Evolutionary conservation across 2,888 invertebrate species (phyloP).

Genomic region (Pollenia amentaria): DNA sequence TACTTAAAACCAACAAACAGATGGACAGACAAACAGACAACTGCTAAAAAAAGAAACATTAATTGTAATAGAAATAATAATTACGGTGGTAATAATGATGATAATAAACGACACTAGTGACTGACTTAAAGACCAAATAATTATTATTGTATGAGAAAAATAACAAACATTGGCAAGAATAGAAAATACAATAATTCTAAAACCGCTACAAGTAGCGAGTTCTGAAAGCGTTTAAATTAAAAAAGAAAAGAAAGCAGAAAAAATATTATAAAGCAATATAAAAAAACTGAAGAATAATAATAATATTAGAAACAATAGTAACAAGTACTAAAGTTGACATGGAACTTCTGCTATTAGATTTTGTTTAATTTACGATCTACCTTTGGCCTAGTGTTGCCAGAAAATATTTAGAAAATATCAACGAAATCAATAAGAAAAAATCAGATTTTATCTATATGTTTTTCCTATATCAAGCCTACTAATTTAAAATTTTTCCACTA

Average conservation of each 20-base stretch:
- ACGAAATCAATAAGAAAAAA: too few species aligned
- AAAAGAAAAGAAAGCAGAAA: not conserved
- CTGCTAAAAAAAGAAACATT: slow-evolving; percentile 26
- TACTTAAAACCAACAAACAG: not conserved
- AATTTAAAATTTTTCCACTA: too few species aligned
- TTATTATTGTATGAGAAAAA: slow-evolving; percentile 16
- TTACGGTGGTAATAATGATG: slow-evolving; percentile 53
- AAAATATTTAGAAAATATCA: too few species aligned
- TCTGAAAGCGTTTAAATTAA: slow-evolving; percentile 12
- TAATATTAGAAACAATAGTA: slow-evolving; percentile 7
- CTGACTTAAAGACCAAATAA: slow-evolving; percentile 62
- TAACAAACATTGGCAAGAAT: slow-evolving; percentile 1
- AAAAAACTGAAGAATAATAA: slow-evolving; percentile 12
- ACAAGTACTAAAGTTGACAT: not conserved
- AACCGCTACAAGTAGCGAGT: slow-evolving; percentile 53
- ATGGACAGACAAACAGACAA: not conserved
- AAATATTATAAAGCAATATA: not conserved
- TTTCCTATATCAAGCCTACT: too few species aligned
- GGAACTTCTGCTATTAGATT: too few species aligned
- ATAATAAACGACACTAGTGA: slow-evolving; percentile 64
- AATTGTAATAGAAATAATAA: slow-evolving; percentile 41
- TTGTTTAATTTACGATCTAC: too few species aligned
- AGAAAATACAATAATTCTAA: slow-evolving; percentile 55
- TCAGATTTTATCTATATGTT: too few species aligned
- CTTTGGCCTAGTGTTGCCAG: too few species aligned